These are phyloP conservation scores for Apaloderma vittatum DNA, from an alignment of 2,113 vertebrate genomes.

Conservation along the genomic window DNA sequence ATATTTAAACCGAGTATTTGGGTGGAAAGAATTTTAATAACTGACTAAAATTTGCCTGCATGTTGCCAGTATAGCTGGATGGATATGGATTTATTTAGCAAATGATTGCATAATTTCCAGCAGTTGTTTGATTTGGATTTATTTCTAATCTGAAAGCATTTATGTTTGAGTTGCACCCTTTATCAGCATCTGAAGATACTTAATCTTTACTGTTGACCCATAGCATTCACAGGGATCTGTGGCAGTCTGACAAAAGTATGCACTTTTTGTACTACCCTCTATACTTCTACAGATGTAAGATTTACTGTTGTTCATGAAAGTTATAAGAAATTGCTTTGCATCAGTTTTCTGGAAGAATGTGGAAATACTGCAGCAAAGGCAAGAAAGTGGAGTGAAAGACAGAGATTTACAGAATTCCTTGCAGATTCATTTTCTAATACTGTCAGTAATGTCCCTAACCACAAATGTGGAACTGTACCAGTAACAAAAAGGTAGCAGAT, in stretches of 20 bases:
- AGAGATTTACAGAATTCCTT: neutral
- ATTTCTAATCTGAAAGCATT: neutral
- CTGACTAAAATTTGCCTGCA: neutral
- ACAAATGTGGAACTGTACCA: neutral
- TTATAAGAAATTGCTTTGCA: neutral
- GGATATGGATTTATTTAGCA: neutral
- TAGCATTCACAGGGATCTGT: neutral
- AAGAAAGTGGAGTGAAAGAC: neutral
- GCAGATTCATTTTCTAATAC: neutral
- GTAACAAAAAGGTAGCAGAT: neutral
- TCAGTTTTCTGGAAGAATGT: neutral
- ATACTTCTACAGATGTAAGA: neutral
- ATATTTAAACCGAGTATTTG: conserved; percentile 8
- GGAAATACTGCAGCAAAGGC: neutral
- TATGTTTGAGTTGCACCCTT: neutral
- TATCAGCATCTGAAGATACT: neutral
- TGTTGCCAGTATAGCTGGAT: neutral
- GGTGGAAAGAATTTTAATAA: neutral
- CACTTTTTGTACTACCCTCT: neutral
- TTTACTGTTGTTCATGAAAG: neutral
- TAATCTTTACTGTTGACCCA: neutral
- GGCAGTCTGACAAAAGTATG: neutral
- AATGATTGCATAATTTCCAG: conserved; percentile 20
- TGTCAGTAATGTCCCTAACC: neutral
- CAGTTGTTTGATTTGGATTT: neutral